phyloP scores from a whole-genome alignment of 2,113 vertebrate genomes.

The Otis tarda region DNA sequence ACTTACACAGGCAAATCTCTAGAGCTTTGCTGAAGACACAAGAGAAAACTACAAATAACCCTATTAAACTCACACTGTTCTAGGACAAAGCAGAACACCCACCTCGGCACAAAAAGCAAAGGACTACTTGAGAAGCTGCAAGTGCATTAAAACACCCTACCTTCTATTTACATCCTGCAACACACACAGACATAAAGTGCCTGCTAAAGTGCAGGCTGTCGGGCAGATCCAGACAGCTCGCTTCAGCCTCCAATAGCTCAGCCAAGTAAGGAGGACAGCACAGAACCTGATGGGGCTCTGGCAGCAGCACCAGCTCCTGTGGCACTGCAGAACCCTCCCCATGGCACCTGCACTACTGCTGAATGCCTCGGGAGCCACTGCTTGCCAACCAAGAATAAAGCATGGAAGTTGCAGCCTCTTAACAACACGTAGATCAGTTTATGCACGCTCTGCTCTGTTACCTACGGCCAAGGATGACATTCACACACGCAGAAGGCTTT shows the following conservation, averaged over 20 bases:
- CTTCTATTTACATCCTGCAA: neutral
- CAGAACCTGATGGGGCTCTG: neutral
- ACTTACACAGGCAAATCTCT: neutral
- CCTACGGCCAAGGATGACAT: neutral
- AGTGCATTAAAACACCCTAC: neutral
- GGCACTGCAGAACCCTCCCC: neutral
- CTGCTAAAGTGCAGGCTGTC: neutral
- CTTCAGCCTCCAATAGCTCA: neutral
- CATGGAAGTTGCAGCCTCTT: neutral
- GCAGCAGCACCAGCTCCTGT: accelerated
- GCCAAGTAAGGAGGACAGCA: neutral
- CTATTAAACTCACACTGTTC: neutral
- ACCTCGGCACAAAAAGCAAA: neutral
- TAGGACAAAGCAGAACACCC: neutral
- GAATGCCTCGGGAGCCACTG: neutral
- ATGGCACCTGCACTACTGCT: neutral
- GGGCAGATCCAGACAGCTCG: neutral
- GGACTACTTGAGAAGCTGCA: neutral
- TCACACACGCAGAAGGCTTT: accelerated
- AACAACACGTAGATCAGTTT: neutral
- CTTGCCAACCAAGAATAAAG: neutral
- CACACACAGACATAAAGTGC: neutral
- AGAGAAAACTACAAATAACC: neutral
- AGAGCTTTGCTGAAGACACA: neutral
- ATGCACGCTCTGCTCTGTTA: neutral